A percentile compares a stretch with the other conserved stretches of the same genome.
Evolutionary conservation across 2,113 vertebrate species (phyloP).

Genomic region (Cephalopholis sonnerati): DNA sequence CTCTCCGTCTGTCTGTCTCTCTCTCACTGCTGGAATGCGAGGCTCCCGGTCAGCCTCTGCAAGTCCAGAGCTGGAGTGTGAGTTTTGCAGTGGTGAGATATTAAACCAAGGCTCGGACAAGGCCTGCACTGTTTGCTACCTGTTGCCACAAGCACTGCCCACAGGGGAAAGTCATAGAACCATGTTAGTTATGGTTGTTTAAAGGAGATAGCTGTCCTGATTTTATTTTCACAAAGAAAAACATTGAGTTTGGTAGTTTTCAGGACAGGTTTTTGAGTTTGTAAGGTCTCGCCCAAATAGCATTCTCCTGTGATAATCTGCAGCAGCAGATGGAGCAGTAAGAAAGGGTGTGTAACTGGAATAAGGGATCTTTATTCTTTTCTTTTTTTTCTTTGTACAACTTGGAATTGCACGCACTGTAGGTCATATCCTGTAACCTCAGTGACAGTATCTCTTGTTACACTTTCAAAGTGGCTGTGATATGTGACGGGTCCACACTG

Average conservation of each 20-base stretch:
- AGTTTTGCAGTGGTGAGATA: constrained; percentile 26
- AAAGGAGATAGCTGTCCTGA: background rate
- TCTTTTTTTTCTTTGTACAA: constrained; percentile 17
- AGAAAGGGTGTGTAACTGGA: constrained; percentile 63
- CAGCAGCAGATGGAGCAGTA: constrained; percentile 36
- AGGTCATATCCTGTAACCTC: background rate
- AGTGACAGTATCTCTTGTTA: background rate
- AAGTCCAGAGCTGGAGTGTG: constrained; percentile 24
- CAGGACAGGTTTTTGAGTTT: background rate
- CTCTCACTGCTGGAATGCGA: constrained; percentile 75
- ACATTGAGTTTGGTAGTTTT: background rate
- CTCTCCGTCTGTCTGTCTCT: constrained; percentile 5
- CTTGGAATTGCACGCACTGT: background rate
- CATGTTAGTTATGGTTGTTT: background rate
- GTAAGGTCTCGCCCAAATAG: constrained; percentile 49
- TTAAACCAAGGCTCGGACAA: constrained; percentile 51
- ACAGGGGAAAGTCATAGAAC: background rate
- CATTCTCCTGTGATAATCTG: constrained; percentile 58
- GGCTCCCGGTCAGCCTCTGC: constrained; percentile 45
- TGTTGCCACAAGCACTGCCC: constrained; percentile 2
- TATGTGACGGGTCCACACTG: constrained; percentile 1
- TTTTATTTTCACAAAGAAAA: background rate
- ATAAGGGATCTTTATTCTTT: background rate
- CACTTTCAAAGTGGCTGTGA: background rate
- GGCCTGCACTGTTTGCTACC: constrained; percentile 47